Conservation (phyloP, 1,140 invertebrate species). For the Scaptomyza hsui region DNA sequence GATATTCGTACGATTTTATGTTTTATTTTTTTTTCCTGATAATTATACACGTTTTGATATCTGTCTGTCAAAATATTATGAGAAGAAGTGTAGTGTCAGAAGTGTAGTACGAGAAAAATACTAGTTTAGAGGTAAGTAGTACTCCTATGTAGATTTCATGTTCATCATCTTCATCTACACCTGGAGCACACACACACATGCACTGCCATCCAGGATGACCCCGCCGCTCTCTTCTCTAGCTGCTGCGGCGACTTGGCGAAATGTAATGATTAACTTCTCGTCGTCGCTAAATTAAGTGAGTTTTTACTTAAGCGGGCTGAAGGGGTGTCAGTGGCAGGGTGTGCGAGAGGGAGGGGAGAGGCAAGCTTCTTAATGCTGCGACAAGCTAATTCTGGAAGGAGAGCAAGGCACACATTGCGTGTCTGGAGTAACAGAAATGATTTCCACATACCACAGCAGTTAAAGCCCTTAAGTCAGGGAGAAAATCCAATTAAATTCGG, state of each 20-base stretch:
- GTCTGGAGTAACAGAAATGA: constrained; percentile 72
- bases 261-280: constrained; percentile 78
- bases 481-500: constrained; percentile 83
- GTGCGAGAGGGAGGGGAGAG: neutral
- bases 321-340: too few species aligned
- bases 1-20: neutral
- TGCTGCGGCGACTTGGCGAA: constrained; percentile 50
- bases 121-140: neutral
- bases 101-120: neutral
- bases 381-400: constrained; percentile 40
- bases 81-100: neutral
- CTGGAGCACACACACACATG: neutral
- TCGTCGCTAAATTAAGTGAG: constrained; percentile 79
- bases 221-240: constrained; percentile 14
- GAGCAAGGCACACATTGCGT: constrained; percentile 60
- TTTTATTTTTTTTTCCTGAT: neutral
- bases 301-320: constrained; percentile 45
- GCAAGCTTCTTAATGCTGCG: constrained; percentile 46
- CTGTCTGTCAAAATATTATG: constrained; percentile 1
- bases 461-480: constrained; percentile 82
- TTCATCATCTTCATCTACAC: constrained; percentile 4
- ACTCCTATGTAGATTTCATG: neutral
- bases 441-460: constrained; percentile 81
- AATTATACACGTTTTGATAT: neutral
- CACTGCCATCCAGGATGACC: constrained; percentile 2